Evolutionary conservation across 1,140 invertebrate species (phyloP).

Genomic region (Halesus radiatus): DNA sequence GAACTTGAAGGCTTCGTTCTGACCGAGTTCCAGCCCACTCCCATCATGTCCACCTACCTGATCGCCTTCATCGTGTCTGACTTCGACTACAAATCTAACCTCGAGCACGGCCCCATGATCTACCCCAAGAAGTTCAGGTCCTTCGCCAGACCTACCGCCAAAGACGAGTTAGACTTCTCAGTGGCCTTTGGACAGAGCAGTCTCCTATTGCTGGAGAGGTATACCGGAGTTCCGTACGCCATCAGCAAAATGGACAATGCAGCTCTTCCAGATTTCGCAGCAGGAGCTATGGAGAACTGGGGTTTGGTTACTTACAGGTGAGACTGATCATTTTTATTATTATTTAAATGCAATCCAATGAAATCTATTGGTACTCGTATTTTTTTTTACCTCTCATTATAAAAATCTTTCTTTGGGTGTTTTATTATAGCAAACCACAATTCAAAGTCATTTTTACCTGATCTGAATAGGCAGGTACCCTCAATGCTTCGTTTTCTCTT

Average conservation of each 20-base stretch:
- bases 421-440: too few species aligned
- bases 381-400: too few species aligned
- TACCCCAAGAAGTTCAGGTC: slow-evolving; percentile 68
- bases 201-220: slow-evolving; percentile 59
- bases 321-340: not conserved
- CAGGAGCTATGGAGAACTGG: slow-evolving; percentile 90
- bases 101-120: slow-evolving; percentile 61
- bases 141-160: slow-evolving; percentile 78
- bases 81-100: slow-evolving; percentile 70
- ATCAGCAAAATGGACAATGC: slow-evolving; percentile 76
- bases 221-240: slow-evolving; percentile 59
- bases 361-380: too few species aligned
- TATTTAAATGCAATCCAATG: too few species aligned
- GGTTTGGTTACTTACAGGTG: slow-evolving; percentile 82
- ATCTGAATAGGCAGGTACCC: too few species aligned
- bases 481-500: too few species aligned
- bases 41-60: slow-evolving; percentile 87
- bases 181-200: slow-evolving; percentile 71
- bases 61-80: slow-evolving; percentile 84
- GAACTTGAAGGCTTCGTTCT: slow-evolving; percentile 64
- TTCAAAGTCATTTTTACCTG: too few species aligned
- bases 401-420: too few species aligned
- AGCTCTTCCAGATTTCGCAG: slow-evolving; percentile 84
- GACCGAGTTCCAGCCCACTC: slow-evolving; percentile 71
- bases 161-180: slow-evolving; percentile 71